Percentiles rank a stretch among this genome's conserved stretches.
Conservation (phyloP, 2,113 vertebrate species). For the Phasianus colchicus region DNA sequence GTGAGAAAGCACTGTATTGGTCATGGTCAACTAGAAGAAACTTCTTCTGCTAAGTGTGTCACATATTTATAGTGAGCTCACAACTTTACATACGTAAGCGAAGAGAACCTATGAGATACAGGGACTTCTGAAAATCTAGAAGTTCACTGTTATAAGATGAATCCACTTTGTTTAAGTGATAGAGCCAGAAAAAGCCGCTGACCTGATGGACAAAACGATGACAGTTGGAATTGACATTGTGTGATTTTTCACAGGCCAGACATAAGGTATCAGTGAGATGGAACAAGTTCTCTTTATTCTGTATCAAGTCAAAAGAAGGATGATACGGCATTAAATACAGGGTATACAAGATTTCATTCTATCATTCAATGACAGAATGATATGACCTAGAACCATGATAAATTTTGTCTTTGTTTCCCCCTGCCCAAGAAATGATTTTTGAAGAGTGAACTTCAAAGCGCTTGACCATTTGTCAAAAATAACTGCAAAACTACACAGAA, state of each 20-base stretch:
- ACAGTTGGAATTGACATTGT: neutral
- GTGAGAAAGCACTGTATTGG: neutral
- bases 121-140: neutral
- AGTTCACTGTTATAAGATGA: neutral
- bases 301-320: neutral
- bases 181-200: neutral
- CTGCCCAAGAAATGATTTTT: neutral
- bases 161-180: neutral
- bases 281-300: neutral
- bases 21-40: neutral
- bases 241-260: neutral
- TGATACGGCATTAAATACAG: neutral
- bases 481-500: slow-evolving; percentile 56
- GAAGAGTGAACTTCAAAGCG: neutral
- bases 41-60: neutral
- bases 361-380: neutral
- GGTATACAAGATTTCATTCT: neutral
- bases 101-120: neutral
- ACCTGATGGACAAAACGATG: neutral
- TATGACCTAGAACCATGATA: neutral
- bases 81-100: neutral
- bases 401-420: neutral
- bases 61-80: neutral
- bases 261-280: neutral
- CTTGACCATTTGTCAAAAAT: slow-evolving; percentile 35